phyloP scores from a whole-genome alignment of 2,888 invertebrate genomes.

The Mesochorus sp. region DNA sequence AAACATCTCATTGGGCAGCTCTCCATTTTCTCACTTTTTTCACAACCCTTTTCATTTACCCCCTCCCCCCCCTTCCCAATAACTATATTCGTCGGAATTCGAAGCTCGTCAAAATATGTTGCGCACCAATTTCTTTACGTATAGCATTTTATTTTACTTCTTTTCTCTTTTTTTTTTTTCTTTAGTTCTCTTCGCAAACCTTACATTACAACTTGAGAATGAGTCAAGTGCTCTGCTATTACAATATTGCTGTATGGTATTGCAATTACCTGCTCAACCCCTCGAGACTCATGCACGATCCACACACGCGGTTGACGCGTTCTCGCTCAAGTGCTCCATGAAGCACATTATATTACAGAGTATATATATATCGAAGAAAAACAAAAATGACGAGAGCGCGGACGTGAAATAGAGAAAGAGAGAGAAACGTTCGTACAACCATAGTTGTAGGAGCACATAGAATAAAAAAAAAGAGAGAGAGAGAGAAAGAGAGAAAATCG shows the following conservation, averaged over 20 bases:
- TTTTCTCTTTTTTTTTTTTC: not conserved
- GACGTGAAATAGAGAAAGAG: slow-evolving; percentile 11
- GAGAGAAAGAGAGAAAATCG: slow-evolving; percentile 25
- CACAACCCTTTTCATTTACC: not conserved
- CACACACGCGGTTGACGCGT: slow-evolving; percentile 18
- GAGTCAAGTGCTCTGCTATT: slow-evolving; percentile 17
- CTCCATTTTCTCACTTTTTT: not conserved
- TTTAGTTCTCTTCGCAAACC: no score
- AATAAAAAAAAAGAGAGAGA: slow-evolving; percentile 27
- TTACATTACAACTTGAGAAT: slow-evolving; percentile 26
- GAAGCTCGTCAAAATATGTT: not conserved
- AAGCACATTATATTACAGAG: not conserved
- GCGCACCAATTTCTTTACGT: no score
- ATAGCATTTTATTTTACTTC: not conserved
- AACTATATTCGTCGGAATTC: not conserved
- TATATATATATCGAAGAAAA: not conserved
- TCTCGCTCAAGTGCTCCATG: slow-evolving; percentile 23
- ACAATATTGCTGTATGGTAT: slow-evolving; percentile 24
- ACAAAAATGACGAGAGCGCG: not conserved
- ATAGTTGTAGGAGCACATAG: not conserved
- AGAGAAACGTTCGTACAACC: not conserved
- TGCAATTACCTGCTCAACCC: slow-evolving; percentile 20
- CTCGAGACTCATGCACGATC: slow-evolving; percentile 16
- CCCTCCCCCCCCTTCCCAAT: not conserved
- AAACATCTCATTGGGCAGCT: not conserved